Evolutionary conservation across 2,888 invertebrate species (phyloP).

Genomic region (Drosophila limbata): DNA sequence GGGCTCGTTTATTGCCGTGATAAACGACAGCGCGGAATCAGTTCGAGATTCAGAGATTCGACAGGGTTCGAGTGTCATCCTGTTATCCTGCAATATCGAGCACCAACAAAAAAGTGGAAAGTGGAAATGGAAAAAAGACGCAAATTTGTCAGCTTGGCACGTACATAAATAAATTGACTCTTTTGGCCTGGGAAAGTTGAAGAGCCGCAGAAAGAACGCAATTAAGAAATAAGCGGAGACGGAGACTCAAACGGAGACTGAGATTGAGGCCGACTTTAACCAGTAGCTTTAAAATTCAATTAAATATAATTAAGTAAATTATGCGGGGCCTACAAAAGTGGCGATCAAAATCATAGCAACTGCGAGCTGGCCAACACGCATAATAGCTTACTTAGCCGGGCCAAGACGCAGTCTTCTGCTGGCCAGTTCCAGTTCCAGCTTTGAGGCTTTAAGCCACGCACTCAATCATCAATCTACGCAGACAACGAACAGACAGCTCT

Average conservation of each 20-base stretch:
- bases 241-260: not conserved
- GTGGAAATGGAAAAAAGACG: constrained; percentile 48
- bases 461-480: constrained; percentile 78
- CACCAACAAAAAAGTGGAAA: not conserved
- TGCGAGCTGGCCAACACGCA: constrained; percentile 52
- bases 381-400: constrained; percentile 81
- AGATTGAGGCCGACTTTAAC: constrained; percentile 49
- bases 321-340: constrained; percentile 68
- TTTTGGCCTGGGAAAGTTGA: constrained; percentile 54
- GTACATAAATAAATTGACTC: constrained; percentile 31
- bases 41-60: constrained; percentile 58
- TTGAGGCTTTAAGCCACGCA: constrained; percentile 60
- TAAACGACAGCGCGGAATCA: constrained; percentile 44
- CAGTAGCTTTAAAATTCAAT: constrained; percentile 80
- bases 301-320: constrained; percentile 83
- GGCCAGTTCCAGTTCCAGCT: constrained; percentile 33
- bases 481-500: constrained; percentile 29
- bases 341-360: constrained; percentile 62
- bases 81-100: constrained; percentile 42
- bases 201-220: constrained; percentile 22
- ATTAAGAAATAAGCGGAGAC: constrained; percentile 30
- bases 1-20: constrained; percentile 62
- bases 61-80: constrained; percentile 66
- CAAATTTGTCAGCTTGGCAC: constrained; percentile 69
- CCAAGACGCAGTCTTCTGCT: constrained; percentile 11